phyloP scores from a whole-genome alignment of 2,113 vertebrate genomes.

The Cebus imitator region DNA sequence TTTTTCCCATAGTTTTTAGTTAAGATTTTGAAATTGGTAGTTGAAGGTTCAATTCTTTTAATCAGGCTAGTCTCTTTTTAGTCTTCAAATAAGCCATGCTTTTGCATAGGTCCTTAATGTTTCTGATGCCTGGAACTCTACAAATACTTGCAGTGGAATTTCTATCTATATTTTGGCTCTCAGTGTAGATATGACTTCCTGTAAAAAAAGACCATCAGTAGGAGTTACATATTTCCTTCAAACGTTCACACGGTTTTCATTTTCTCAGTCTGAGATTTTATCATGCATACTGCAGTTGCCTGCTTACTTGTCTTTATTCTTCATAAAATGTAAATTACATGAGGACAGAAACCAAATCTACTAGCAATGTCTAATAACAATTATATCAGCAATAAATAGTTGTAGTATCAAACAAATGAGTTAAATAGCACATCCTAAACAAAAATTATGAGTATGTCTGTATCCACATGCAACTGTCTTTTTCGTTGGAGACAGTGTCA shows the following conservation, averaged over 20 bases:
- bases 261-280: background rate
- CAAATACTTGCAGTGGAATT: background rate
- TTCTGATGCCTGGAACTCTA: background rate
- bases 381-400: background rate
- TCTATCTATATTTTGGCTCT: background rate
- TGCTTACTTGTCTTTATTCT: background rate
- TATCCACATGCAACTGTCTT: background rate
- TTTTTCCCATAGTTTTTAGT: background rate
- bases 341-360: background rate
- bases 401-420: background rate
- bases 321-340: background rate
- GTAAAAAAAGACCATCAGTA: background rate
- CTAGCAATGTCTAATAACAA: background rate
- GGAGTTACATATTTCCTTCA: background rate
- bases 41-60: background rate
- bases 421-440: background rate
- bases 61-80: background rate
- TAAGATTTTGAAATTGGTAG: conserved; percentile 22
- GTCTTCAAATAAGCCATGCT: background rate
- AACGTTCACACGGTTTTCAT: background rate
- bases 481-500: no score
- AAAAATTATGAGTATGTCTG: background rate
- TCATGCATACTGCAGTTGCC: background rate
- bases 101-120: background rate
- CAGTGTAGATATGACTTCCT: background rate